phyloP scores from a whole-genome alignment of 1,140 invertebrate genomes.

The Battus philenor region DNA sequence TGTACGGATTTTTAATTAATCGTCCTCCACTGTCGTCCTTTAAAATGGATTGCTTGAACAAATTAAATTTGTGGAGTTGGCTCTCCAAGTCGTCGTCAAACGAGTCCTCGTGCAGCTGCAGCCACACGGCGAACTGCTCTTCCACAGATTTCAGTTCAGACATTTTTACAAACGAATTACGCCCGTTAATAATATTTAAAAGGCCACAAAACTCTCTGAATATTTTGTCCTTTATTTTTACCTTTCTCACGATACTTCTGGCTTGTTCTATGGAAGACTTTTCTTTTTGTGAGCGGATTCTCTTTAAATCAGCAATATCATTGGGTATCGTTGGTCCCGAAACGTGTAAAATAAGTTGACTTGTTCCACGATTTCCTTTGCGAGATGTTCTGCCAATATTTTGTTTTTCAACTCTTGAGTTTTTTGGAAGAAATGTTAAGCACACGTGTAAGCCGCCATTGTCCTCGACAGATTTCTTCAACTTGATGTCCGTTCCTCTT shows the following conservation, averaged over 20 bases:
- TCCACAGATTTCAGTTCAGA: slow-evolving; percentile 4
- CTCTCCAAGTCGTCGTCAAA: neutral
- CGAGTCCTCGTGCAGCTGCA: neutral
- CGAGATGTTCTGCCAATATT: slow-evolving; percentile 6
- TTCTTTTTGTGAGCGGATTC: neutral
- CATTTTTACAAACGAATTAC: neutral
- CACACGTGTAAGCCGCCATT: slow-evolving; percentile 6
- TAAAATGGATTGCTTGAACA: neutral
- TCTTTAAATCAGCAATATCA: slow-evolving; percentile 8
- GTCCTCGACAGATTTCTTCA: neutral
- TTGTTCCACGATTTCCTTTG: slow-evolving; percentile 5
- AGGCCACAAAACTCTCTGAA: neutral
- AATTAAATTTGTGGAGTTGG: neutral
- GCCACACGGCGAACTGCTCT: slow-evolving; percentile 2
- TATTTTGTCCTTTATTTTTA: slow-evolving; percentile 4
- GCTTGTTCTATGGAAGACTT: neutral
- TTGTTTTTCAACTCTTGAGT: slow-evolving; percentile 9
- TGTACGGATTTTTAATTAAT: slow-evolving; percentile 3
- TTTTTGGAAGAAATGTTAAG: slow-evolving; percentile 4
- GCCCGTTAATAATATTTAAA: neutral
- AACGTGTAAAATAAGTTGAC: slow-evolving; percentile 2
- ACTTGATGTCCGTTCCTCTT: slow-evolving; percentile 6
- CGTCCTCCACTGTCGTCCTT: neutral
- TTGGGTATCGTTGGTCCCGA: neutral
- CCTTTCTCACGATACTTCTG: neutral